Evolutionary conservation across 2,888 invertebrate genomes (phyloP).

Genomic region (Scelioninae gen. 2): DNA sequence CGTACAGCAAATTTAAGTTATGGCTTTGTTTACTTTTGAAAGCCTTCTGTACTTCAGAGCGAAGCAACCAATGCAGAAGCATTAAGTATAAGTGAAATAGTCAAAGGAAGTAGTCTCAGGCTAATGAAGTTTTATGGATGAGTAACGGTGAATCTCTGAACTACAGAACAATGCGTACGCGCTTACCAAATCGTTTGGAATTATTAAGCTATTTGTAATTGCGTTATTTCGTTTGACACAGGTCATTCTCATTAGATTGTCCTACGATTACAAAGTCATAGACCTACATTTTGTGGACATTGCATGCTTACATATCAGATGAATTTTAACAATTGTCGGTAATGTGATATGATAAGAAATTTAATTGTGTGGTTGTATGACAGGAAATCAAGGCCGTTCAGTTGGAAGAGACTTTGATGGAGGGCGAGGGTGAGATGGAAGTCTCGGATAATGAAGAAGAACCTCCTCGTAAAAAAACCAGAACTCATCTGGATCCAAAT

Average conservation of each 20-base stretch:
- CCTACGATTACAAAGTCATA: slow-evolving; percentile 41
- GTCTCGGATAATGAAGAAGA: slow-evolving; percentile 86
- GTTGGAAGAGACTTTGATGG: slow-evolving; percentile 80
- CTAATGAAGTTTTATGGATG: too few relatives aligned
- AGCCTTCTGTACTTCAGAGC: slow-evolving; percentile 65
- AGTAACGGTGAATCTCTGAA: too few relatives aligned
- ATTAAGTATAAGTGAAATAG: too few relatives aligned
- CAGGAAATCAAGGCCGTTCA: slow-evolving; percentile 84
- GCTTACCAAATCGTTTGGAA: slow-evolving; percentile 21
- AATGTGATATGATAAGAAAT: slow-evolving; percentile 3
- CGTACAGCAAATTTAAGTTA: slow-evolving; percentile 40
- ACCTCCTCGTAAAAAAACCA: slow-evolving; percentile 71
- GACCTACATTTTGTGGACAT: slow-evolving; percentile 46
- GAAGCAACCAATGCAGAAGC: slow-evolving; percentile 44
- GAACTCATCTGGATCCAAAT: slow-evolving; percentile 65
- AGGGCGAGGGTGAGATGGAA: slow-evolving; percentile 91
- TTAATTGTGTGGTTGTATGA: slow-evolving; percentile 45
- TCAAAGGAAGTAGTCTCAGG: too few relatives aligned
- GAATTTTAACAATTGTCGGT: slow-evolving; percentile 35
- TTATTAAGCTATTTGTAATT: slow-evolving; percentile 28
- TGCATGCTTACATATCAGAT: slow-evolving; percentile 59
- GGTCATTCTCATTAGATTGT: slow-evolving; percentile 43
- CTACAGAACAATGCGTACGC: slow-evolving; percentile 60
- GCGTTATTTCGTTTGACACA: slow-evolving; percentile 22
- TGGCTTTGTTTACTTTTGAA: slow-evolving; percentile 39